Base-by-base conservation (phyloP, 1,140 invertebrate genomes). In the Pteromalus puparum region DNA sequence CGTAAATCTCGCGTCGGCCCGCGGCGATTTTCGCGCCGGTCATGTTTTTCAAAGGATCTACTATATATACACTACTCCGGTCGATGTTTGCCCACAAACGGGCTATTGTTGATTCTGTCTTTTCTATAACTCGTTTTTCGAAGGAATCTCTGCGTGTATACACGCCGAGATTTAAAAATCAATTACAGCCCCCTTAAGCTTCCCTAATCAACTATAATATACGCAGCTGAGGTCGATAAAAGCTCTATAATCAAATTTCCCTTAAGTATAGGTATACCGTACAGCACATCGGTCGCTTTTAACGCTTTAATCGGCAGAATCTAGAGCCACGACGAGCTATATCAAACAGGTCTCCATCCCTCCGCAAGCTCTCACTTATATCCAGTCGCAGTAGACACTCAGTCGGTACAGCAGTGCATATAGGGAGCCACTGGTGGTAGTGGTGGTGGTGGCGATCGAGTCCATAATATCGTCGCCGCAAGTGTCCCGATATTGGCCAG, bases 11-110 rank as follows among this genome's bases (percentile, higher is more conserved):
- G 30, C 12, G 26, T 72, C 26, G 21, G 38, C 74, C 74, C 79
- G 79, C 79, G 68, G 78, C 38, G 82, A 79, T 67, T 84, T 84
- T 77, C 76, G 38, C 53, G 53, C 53, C 53, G 21, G 15, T 21
- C 0, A 61, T 61, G 53, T 61, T 61, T 61, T 61, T 61, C 53
- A 61, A 61, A 61, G 53, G 21, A 61, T 61, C 21, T 61, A n/a
- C 53, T 61, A 4, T 7, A n/a, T 7, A 61, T 61, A 61, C 21
- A 61, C 6, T 7, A n/a, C 53, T 61, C 6, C 18, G 18, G 53
- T n/a, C 18, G 53, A 21, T 61, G 53, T 61, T 61, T 61, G 21
- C 53, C 53, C 30, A 2, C 30, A 5, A 21, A 61, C 21, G 5
- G 53, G 6, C 53, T n/a, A 61, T 61, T 61, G 5, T 61, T 61